Evolutionary conservation across 2,888 invertebrate species (phyloP), one percentile per base, ranked within the genome.

Genomic region (Rhorus exstirpatorius): DNA sequence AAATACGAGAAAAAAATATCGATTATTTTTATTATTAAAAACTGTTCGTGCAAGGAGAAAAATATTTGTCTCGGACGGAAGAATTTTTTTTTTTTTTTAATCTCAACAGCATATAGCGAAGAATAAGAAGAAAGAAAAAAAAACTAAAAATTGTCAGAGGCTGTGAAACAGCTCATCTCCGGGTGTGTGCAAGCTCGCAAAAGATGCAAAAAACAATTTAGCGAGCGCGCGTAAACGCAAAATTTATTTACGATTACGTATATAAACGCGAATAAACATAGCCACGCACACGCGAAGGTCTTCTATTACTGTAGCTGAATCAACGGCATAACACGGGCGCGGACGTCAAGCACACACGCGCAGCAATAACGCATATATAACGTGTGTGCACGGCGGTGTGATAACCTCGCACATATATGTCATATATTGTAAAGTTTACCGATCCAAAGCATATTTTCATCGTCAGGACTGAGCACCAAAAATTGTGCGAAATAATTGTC

Each of bases 221-320:
- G 8, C 46, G 51, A 49, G 61, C 61, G 31, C 31, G 53, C 44
- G 68, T 81, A 78, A 63, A 70, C 61, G 49, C 67, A n/a, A n/a
- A 74, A 78, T 74, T 74, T 78, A 74, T 78, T 81, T 81, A 81
- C 78, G 74, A 81, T 81, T 68, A 74, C 60, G 68, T 68, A 63
- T 26, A 51, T 53, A 74, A 41, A 67, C 60, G 35, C 46, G 53
- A 38, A 6, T 31, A 26, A n/a, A n/a, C n/a, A 21, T 12, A 26
- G 38, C 17, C n/a, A 19, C 21, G 38, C 41, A 14, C 38, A 38
- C 53, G 38, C 53, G 14, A 24, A 24, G 21, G 38, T 70, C 68
- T 44, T 44, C 44, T 70, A 41, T 55, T 58, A 58, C 55, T 26
- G 70, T 55, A 44, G 24, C 51, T 70, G 41, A 58, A 70, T 55